These are phyloP conservation scores for Saimiri boliviensis DNA, from an alignment of 2,113 vertebrate species.

Conservation along the genomic window DNA sequence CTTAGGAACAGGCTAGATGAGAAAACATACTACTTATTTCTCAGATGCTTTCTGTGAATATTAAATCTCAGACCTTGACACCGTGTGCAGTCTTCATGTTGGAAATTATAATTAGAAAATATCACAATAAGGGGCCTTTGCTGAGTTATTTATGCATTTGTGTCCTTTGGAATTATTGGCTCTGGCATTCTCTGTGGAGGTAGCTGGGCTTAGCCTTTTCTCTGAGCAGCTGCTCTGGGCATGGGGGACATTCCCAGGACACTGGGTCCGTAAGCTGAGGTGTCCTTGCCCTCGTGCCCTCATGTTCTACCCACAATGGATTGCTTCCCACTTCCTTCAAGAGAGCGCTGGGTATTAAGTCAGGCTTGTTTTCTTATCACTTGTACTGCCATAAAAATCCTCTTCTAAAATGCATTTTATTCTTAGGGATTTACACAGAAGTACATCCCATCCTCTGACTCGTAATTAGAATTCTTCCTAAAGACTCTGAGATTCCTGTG, in stretches of 20 bases:
- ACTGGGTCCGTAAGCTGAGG: background rate
- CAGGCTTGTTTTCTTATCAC: background rate
- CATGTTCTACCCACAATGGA: background rate
- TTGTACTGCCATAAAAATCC: background rate
- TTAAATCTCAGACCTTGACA: constrained; percentile 12
- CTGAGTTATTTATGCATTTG: background rate
- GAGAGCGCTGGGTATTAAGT: background rate
- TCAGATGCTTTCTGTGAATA: background rate
- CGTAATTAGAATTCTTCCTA: background rate
- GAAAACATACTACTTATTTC: background rate
- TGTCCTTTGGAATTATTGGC: background rate
- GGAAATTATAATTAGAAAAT: constrained; percentile 41
- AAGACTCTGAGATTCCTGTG: background rate
- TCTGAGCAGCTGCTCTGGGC: too few relatives aligned
- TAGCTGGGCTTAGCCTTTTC: background rate
- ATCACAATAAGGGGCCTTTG: background rate
- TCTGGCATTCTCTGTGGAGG: background rate
- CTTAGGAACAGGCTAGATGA: background rate
- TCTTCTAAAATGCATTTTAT: background rate
- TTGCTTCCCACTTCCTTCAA: background rate
- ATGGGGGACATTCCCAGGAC: fast-evolving
- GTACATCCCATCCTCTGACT: background rate
- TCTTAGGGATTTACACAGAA: background rate
- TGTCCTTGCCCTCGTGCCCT: background rate
- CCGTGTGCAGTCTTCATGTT: background rate